Evolutionary conservation across 2,888 invertebrate species (phyloP), one percentile per base, ranked within the genome.

Genomic region (Agrilus biguttatus): DNA sequence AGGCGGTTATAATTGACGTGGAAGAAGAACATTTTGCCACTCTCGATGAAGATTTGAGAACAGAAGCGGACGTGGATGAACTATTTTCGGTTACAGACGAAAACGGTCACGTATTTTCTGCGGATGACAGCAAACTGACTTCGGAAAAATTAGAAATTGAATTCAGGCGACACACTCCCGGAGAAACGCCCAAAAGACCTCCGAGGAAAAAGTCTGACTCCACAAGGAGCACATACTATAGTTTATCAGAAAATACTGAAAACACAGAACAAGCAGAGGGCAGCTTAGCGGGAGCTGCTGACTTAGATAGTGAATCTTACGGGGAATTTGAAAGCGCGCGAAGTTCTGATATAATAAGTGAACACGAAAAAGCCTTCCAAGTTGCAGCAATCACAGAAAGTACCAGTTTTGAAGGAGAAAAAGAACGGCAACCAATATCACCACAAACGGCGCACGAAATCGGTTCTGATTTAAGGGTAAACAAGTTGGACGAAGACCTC

Each of bases 1-100:
- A 91, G 67, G 91, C 91, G 0, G 83, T 90, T 21, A 82, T 91
- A 12, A 89, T 91, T 41, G 91, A 91, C 50, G 87, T 91, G 1
- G 80, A 84, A 0, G 85, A 87, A 1, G 86, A 89, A 51, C 87
- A 85, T 55, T 89, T 88, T 56, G 73, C 75, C 0, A 72, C 79
- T n/a, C 79, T 79, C 3, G 87, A 88, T 56, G 86, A 88, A 56
- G 89, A 89, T 59, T 68, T 85, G 46, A 73, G 86, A 42, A 90
- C 90, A 0, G 89, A 90, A 66, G 87, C 86, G 1, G 89, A 86
- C 51, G 69, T 90, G 47, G 89, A 89, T 59, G 89, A 89, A 54
- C 59, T 66, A 35, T 79, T 86, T 46, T 88, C 89, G 0, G 80
- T 86, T 43, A 77, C 79, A 35, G 87, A 88, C 56, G 83, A 86